These are phyloP conservation scores for Meiosimyza decipiens DNA, from an alignment of 2,888 invertebrate genomes.

Conservation along the genomic window DNA sequence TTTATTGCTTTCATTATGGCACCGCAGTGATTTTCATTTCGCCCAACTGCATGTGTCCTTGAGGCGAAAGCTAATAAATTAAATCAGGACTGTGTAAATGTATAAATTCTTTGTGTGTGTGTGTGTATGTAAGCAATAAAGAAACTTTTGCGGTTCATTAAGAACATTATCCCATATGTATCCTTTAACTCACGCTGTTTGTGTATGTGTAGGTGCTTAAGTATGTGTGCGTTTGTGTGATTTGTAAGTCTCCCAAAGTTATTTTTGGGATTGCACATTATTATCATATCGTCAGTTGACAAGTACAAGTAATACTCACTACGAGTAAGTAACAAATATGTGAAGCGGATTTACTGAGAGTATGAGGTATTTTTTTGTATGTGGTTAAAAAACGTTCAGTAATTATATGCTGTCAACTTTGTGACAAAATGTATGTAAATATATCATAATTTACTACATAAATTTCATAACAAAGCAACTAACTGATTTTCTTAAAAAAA, in stretches of 20 bases:
- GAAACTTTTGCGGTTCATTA: conserved; percentile 32
- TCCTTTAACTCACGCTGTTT: background rate
- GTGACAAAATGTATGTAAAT: no score
- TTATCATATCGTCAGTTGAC: conserved; percentile 3
- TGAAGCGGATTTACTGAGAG: no score
- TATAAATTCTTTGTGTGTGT: background rate
- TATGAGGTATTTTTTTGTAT: no score
- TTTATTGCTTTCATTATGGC: conserved; percentile 44
- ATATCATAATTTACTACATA: no score
- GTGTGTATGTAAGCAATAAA: conserved; percentile 5
- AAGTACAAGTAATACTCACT: no score
- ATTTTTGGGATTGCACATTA: conserved; percentile 19
- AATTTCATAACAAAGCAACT: no score
- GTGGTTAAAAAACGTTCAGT: no score
- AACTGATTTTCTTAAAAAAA: no score
- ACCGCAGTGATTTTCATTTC: conserved; percentile 43
- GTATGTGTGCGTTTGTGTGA: conserved; percentile 19
- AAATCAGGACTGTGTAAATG: background rate
- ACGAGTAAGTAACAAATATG: no score
- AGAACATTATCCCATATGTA: conserved; percentile 12
- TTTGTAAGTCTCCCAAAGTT: conserved; percentile 17
- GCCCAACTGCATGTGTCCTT: background rate
- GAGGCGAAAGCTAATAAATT: conserved; percentile 29
- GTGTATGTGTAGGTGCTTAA: background rate
- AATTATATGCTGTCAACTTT: no score